Evolutionary conservation across 2,888 invertebrate genomes (phyloP).

Genomic region (Plebejus argus): DNA sequence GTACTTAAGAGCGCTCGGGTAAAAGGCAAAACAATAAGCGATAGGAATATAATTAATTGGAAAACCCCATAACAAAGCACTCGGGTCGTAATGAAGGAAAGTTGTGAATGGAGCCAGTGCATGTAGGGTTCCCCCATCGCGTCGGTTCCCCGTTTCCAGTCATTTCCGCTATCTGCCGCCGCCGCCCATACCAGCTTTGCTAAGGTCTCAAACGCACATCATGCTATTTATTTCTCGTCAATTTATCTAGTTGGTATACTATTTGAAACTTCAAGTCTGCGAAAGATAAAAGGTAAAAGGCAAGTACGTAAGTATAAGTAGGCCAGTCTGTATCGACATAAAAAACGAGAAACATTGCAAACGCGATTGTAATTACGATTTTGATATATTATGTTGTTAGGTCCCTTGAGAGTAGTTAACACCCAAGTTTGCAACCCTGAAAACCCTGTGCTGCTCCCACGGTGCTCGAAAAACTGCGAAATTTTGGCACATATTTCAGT

Average conservation of each 20-base stretch:
- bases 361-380: too few relatives aligned
- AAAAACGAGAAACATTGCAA: too few relatives aligned
- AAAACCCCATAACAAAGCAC: slow-evolving; percentile 39
- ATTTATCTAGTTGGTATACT: not conserved
- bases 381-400: too few relatives aligned
- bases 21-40: not conserved
- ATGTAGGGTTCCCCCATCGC: slow-evolving; percentile 41
- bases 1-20: not conserved
- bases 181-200: slow-evolving; percentile 17
- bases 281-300: too few relatives aligned
- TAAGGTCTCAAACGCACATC: slow-evolving; percentile 20
- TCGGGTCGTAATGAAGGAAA: slow-evolving; percentile 44
- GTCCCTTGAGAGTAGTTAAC: too few relatives aligned
- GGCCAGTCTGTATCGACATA: too few relatives aligned
- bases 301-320: too few relatives aligned
- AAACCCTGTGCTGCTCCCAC: too few relatives aligned
- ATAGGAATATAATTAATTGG: slow-evolving; percentile 20
- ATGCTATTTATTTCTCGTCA: slow-evolving; percentile 14
- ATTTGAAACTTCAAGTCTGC: too few relatives aligned
- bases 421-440: too few relatives aligned
- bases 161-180: slow-evolving; percentile 50
- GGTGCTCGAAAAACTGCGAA: too few relatives aligned
- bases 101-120: slow-evolving; percentile 46
- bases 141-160: slow-evolving; percentile 46
- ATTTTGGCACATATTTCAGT: too few relatives aligned